Evolutionary conservation across 2,797 vertebrate species (phyloP), one percentile per base, ranked within the genome.

Genomic region (Anguilla pacifica): DNA sequence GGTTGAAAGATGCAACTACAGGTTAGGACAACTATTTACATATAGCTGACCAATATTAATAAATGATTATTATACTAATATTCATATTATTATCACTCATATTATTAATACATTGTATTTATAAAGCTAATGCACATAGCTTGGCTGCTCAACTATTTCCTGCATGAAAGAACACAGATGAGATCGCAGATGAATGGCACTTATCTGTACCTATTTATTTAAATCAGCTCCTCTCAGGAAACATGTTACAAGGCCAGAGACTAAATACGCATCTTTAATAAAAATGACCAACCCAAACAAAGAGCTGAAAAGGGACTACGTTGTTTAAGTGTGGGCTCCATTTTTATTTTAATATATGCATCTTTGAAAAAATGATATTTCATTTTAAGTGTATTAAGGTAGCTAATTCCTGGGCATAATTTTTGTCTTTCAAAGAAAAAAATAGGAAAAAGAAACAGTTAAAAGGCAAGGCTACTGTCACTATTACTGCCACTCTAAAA

Each of bases 211-310:
- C 22, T 51, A 9, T 7, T n/a, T 10, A 79, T 10, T 25, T 51
- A 17, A 81, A 46, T 49, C 6, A 10, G 7, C 17, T 46, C 39
- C 17, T 46, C 35, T 46, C 39, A 43, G 31, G 13, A 39, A 81
- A 22, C 22, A 10, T n/a, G 22, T 82, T 25, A 51, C 79, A 82
- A 82, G 79, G 79, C 46, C 79, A 82, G 51, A 82, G 74, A 39
- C 35, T 17, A 79, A 43, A 43, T 22, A 39, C 35, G 31, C 28
- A 31, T 35, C 70, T 74, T 74, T 28, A 70, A 6, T 64, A 17
- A 64, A 64, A 6, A 64, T 64, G 5, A 64, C 17, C 59, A 64
- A 64, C 67, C 67, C 25, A 22, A 22, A 67, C 19, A 67, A 67
- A n/a, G 6, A 6, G 6, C 25, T 67, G 3, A 46, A 46, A 46